These are phyloP conservation scores for Thunnus albacares DNA, from an alignment of 2,797 vertebrate species.

Conservation along the genomic window DNA sequence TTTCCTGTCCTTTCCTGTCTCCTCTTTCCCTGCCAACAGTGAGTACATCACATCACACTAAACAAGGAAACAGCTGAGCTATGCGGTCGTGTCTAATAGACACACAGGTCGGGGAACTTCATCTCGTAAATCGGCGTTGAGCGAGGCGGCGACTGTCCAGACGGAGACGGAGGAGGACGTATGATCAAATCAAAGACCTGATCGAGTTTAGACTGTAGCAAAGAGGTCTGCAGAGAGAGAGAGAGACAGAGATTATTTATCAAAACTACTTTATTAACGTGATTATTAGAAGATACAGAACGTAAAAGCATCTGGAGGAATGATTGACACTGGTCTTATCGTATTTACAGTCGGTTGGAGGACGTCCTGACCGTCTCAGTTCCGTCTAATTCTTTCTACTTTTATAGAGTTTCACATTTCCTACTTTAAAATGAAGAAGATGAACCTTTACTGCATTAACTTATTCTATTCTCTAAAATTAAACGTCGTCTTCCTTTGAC, in stretches of 20 bases:
- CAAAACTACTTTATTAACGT: background rate
- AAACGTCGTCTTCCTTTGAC: too few relatives aligned
- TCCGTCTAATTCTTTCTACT: too few relatives aligned
- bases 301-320: too few relatives aligned
- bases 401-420: too few relatives aligned
- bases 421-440: too few relatives aligned
- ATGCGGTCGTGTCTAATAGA: constrained; percentile 83
- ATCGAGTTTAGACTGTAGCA: constrained; percentile 92
- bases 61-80: background rate
- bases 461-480: too few relatives aligned
- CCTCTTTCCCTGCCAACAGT: background rate
- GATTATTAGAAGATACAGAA: too few relatives aligned
- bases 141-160: constrained; percentile 86
- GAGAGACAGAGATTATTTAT: too few relatives aligned
- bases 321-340: too few relatives aligned
- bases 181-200: constrained; percentile 93
- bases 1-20: background rate
- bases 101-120: constrained; percentile 93
- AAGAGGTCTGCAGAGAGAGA: constrained; percentile 77
- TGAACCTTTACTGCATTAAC: too few relatives aligned
- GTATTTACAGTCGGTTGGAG: too few relatives aligned
- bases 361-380: too few relatives aligned
- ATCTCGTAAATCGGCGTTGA: constrained; percentile 92
- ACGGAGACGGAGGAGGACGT: constrained; percentile 90
- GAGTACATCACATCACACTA: background rate